Conservation (phyloP, 2,888 invertebrate genomes). For the Phaedon cochleariae region DNA sequence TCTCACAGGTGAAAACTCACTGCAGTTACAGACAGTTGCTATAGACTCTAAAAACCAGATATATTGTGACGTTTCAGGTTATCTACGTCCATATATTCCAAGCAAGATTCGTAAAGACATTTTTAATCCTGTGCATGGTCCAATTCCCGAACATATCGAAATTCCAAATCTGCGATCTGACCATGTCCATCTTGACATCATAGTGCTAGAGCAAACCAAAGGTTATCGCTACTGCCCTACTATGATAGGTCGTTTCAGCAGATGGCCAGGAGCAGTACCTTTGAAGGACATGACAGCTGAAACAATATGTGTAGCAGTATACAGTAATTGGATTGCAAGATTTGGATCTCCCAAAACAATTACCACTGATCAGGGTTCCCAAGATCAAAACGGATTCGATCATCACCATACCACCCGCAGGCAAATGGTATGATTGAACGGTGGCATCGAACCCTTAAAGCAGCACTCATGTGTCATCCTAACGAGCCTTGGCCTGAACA, state of each 20-base stretch:
- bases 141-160: slow-evolving; percentile 21
- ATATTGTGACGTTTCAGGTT: neutral
- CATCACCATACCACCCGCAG: slow-evolving; percentile 53
- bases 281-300: slow-evolving; percentile 27
- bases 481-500: slow-evolving; percentile 9
- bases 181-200: slow-evolving; percentile 49
- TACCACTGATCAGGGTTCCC: slow-evolving; percentile 44
- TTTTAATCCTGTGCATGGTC: slow-evolving; percentile 44
- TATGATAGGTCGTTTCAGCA: slow-evolving; percentile 22
- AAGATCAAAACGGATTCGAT: slow-evolving; percentile 36
- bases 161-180: slow-evolving; percentile 40
- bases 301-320: slow-evolving; percentile 51
- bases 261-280: slow-evolving; percentile 38
- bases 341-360: slow-evolving; percentile 56
- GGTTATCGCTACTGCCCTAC: slow-evolving; percentile 34
- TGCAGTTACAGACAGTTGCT: neutral
- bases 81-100: slow-evolving; percentile 28
- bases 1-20: neutral
- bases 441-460: slow-evolving; percentile 31
- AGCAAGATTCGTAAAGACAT: no score
- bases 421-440: slow-evolving; percentile 25
- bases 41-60: neutral
- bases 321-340: slow-evolving; percentile 56
- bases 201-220: slow-evolving; percentile 39
- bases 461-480: slow-evolving; percentile 34